Percentiles rank a stretch among this genome's conserved stretches.
These are phyloP conservation scores for Mystacornis crossleyi DNA, from an alignment of 2,113 vertebrate species.

Conservation along the genomic window DNA sequence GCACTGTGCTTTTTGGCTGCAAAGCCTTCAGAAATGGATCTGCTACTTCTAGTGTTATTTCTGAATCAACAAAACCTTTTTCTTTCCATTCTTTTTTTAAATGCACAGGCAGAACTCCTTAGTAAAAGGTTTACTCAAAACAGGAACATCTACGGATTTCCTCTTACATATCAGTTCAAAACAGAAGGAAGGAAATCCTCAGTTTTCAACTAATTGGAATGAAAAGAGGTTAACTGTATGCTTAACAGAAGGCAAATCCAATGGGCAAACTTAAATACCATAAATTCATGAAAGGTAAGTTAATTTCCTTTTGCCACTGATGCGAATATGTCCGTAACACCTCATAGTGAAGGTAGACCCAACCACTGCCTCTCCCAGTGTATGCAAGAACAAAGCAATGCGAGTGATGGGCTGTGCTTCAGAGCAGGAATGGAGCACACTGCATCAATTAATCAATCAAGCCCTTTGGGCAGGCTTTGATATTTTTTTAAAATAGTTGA, in stretches of 20 bases:
- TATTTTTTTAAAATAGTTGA: neutral
- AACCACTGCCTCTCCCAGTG: neutral
- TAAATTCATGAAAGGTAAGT: neutral
- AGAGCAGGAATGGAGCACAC: neutral
- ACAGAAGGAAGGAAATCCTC: constrained; percentile 84
- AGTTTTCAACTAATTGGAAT: constrained; percentile 66
- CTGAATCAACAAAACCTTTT: constrained; percentile 35
- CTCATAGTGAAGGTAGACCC: neutral
- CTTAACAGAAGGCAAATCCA: constrained; percentile 52
- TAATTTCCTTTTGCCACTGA: neutral
- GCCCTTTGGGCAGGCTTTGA: neutral
- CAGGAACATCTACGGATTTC: constrained; percentile 87
- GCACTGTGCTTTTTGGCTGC: neutral
- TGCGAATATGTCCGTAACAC: neutral
- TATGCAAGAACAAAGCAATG: neutral
- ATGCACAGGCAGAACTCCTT: constrained; percentile 17
- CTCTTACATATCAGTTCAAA: constrained; percentile 80
- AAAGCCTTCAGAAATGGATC: constrained; percentile 7
- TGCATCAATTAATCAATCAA: neutral
- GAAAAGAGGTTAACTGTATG: constrained; percentile 50
- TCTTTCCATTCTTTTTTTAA: constrained; percentile 54
- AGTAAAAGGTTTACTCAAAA: constrained; percentile 74
- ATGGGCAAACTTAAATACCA: neutral
- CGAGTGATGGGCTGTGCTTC: accelerated
- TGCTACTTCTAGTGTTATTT: neutral